Evolutionary conservation across 2,113 vertebrate genomes (phyloP).

Genomic region (Thomomys bottae): DNA sequence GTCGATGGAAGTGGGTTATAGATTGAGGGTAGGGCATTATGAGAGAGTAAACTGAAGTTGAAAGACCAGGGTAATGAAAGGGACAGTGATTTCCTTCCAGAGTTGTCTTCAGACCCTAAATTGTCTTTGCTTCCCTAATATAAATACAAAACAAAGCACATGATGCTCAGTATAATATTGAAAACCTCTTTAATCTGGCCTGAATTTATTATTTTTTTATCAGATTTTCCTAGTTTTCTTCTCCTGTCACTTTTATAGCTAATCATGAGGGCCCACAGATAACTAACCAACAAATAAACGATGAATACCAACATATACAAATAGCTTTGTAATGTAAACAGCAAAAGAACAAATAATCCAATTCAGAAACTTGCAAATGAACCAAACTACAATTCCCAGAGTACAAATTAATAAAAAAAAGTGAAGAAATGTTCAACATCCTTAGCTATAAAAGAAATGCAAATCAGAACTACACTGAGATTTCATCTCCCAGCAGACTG

Average conservation of each 20-base stretch:
- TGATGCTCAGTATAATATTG: fast-evolving
- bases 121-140: background rate
- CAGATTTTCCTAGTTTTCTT: background rate
- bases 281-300: too few species aligned
- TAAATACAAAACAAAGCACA: background rate
- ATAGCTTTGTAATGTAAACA: too few species aligned
- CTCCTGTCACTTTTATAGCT: background rate
- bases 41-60: background rate
- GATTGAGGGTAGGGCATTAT: background rate
- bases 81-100: background rate
- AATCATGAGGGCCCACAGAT: too few species aligned
- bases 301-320: too few species aligned
- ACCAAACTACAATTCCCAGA: too few species aligned
- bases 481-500: too few species aligned
- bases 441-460: background rate
- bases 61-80: background rate
- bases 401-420: too few species aligned
- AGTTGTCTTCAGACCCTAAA: background rate
- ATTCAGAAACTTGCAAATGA: too few species aligned
- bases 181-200: background rate
- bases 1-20: background rate
- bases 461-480: too few species aligned
- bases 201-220: background rate
- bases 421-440: too few species aligned
- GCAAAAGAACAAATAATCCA: too few species aligned